Evolutionary conservation across 2,888 invertebrate species (phyloP), one percentile per base, ranked within the genome.

Genomic region (Eudasyphora cyanicolor): DNA sequence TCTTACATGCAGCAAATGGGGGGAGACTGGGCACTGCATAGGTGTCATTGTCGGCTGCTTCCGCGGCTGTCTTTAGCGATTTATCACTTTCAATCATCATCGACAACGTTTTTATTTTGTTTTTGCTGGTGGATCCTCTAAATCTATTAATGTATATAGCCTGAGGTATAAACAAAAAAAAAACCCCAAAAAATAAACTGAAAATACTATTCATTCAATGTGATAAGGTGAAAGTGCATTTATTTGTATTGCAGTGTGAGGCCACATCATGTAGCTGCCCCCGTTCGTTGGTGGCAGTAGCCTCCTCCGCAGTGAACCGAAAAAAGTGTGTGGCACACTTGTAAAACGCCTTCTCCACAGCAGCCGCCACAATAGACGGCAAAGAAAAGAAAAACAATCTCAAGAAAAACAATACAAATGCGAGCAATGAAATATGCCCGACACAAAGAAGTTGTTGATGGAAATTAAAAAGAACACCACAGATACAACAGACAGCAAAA

Each of bases 381-480:
- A n/a, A n/a, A 57, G 64, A 64, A 64, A 64, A 38, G 19, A 19
- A 64, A 64, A 38, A 64, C 64, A 64, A 38, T 35, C 32, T 8
- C 38, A 35, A 38, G 2, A 32, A 17, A 64, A 64, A 60, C 27
- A 60, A 32, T 32, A 8, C 32, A 32, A 32, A 32, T 32, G 32
- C 32, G 8, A 32, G 32, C 2, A 57, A 57, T 45, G 27, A 57
- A 32, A 64, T 38, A 21, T 3, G 2, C 17, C 64, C 64, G 64
- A 35, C 64, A 64, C 64, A 64, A 64, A 64, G 64, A 64, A 64
- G 19, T 38, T 54, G 82, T 74, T 77, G 82, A 83, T 76, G 79
- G 82, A 79, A 73, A 79, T 69, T 76, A 70, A 73, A 83, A 83
- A 79, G 79, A 83, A 77, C 69, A 69, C 60, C 51, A 35, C 32